Evolutionary conservation across 30 jellyfish, hydroid and myxozoan genomes (phyloP), one percentile per base, ranked within the genome.

Genomic region (Catostylus mosaicus): DNA sequence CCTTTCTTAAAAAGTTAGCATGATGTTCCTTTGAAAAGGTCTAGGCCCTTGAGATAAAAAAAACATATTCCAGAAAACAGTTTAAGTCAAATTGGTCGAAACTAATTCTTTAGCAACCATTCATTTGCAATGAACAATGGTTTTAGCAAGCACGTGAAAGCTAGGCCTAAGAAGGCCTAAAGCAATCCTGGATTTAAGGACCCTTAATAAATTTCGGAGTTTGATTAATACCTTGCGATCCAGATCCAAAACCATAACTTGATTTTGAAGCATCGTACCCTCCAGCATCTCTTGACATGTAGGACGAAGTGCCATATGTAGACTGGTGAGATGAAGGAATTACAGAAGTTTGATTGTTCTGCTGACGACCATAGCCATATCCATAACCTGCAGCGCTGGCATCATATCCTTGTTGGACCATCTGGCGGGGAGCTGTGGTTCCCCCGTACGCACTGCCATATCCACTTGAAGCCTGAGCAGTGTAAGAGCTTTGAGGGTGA

Each of bases 321-420:
- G 90, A 34, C 47, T 69, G 89, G n/a, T 56, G 80, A 27, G 86
- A 69, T 3, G 93, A 61, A 16, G 77, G 75, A 47, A 56, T 65
- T 27, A 78, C 63, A 0, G 86, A 47, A 35, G 56, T 51, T 38
- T 78, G 93, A 14, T 38, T 75, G 74, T 92, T 89, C 47, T 84
- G 90, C 56, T 73, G 96, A 16, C 93, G 87, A 38, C 92, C 91
- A 43, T 92, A 94, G 26, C 96, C 93, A n/a, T 84, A 81, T 3
- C 95, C 95, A 40, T 84, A 90, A 1, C 88, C 96, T n/a, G n/a
- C n/a, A n/a, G 89, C 81, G 38, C 66, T 50, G 30, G 85, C 89
- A 56, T 78, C 91, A 56, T 50, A 86, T 43, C 89, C 81, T 73
- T 71, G 97, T 56, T 85, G 98, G 32, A 90, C 97, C 57, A 73